phyloP scores from a whole-genome alignment of 2,888 invertebrate genomes.

The Erannis defoliaria region DNA sequence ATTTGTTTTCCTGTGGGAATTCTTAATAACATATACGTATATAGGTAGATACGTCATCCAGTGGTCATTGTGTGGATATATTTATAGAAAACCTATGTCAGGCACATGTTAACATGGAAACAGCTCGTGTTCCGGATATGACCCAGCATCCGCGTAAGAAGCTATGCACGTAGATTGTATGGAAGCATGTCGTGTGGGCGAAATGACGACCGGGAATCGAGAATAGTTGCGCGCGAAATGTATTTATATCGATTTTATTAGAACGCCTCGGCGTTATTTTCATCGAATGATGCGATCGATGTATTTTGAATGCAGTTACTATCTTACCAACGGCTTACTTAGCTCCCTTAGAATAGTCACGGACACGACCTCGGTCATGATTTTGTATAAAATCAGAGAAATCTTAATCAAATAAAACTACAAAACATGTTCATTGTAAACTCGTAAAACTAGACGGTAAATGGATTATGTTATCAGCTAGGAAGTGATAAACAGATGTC shows the following conservation, averaged over 20 bases:
- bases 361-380: slow-evolving; percentile 3
- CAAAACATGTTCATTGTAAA: slow-evolving; percentile 18
- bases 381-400: not conserved
- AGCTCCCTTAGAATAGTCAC: not conserved
- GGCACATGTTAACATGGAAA: slow-evolving; percentile 20
- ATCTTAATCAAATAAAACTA: slow-evolving; percentile 12
- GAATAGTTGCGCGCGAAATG: slow-evolving; percentile 36
- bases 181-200: slow-evolving; percentile 3
- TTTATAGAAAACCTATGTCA: no score
- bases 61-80: slow-evolving; percentile 1
- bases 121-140: slow-evolving; percentile 42
- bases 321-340: not conserved
- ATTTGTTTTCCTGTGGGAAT: not conserved
- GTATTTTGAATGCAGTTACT: not conserved
- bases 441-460: slow-evolving; percentile 22
- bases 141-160: slow-evolving; percentile 33
- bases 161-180: not conserved
- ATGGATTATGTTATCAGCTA: slow-evolving; percentile 40
- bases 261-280: slow-evolving; percentile 20
- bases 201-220: slow-evolving; percentile 30
- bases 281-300: slow-evolving; percentile 12
- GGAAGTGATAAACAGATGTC: slow-evolving; percentile 44
- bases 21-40: not conserved
- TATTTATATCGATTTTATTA: slow-evolving; percentile 28
- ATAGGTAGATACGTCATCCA: slow-evolving; percentile 9